Evolutionary conservation across 2,113 vertebrate species (phyloP).

Genomic region (Euleptes europaea): DNA sequence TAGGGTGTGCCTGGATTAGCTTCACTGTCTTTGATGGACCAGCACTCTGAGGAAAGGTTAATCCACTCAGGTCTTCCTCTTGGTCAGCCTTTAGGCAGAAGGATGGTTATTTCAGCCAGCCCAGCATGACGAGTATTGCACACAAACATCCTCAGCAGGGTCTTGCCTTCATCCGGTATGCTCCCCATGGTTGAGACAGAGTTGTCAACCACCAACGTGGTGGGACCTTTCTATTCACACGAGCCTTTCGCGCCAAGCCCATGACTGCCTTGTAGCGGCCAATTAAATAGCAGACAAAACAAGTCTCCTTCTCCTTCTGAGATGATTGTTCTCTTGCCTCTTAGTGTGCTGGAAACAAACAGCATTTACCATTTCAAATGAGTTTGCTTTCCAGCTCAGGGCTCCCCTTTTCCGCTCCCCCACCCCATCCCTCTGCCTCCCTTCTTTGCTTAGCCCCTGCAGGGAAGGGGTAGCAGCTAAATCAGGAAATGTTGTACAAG

Average conservation of each 20-base stretch:
- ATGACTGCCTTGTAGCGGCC: background rate
- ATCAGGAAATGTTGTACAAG: background rate
- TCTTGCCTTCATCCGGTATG: background rate
- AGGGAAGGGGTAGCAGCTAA: background rate
- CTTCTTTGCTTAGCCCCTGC: background rate
- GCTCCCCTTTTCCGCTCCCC: background rate
- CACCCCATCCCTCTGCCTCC: background rate
- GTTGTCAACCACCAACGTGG: background rate
- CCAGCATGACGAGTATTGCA: too few relatives aligned
- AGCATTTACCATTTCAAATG: background rate
- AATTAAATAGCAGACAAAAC: slow-evolving; percentile 39
- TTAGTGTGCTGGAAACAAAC: slow-evolving; percentile 1
- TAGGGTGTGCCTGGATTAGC: background rate
- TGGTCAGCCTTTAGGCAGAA: background rate
- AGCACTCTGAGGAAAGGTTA: background rate
- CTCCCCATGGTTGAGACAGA: background rate
- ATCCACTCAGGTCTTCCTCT: background rate
- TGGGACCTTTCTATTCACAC: background rate
- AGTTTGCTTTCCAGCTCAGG: background rate
- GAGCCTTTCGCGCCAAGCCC: slow-evolving; percentile 9
- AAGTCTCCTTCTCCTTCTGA: background rate
- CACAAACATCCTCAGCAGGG: rapidly evolving
- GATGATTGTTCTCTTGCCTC: slow-evolving; percentile 15
- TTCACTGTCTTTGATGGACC: background rate
- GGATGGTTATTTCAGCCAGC: background rate